phyloP scores from a whole-genome alignment of 30 jellyfish, hydroid and myxozoan species.

The Cassiopea andromeda region DNA sequence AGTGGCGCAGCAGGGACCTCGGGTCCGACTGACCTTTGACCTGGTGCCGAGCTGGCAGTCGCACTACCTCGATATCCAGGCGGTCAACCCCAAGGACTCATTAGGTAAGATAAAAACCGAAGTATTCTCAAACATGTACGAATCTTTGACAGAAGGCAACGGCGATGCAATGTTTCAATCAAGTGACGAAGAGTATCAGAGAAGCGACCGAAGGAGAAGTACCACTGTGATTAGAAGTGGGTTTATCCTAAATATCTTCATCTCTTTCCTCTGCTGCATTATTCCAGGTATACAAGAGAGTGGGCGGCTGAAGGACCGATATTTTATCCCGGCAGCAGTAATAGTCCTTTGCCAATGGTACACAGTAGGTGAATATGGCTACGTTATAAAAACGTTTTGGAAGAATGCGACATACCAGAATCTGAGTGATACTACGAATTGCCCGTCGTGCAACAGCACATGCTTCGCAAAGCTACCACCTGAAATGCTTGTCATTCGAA shows the following conservation, averaged over 20 bases:
- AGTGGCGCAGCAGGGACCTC: no score
- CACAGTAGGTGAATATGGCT: constrained; percentile 17
- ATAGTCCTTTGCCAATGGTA: constrained; percentile 17
- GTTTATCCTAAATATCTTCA: constrained; percentile 4
- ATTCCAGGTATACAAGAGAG: neutral
- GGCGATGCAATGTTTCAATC: neutral
- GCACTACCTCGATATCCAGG: no score
- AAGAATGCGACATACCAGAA: neutral
- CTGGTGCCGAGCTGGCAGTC: no score
- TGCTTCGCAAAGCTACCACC: neutral
- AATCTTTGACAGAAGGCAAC: neutral
- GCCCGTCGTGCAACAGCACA: neutral
- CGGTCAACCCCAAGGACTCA: no score
- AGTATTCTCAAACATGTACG: neutral
- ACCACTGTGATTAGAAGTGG: constrained; percentile 13
- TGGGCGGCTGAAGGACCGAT: neutral
- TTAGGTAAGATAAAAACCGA: no score
- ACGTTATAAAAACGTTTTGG: constrained; percentile 5
- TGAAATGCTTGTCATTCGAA: neutral
- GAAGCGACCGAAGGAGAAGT: neutral
- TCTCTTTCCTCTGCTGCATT: constrained; percentile 15
- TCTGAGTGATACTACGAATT: neutral
- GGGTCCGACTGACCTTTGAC: no score
- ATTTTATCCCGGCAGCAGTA: constrained; percentile 15
- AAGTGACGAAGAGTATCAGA: no score